Evolutionary conservation across 2,888 invertebrate species (phyloP), one percentile per base, ranked within the genome.

Genomic region (Dryadula phaetusa): DNA sequence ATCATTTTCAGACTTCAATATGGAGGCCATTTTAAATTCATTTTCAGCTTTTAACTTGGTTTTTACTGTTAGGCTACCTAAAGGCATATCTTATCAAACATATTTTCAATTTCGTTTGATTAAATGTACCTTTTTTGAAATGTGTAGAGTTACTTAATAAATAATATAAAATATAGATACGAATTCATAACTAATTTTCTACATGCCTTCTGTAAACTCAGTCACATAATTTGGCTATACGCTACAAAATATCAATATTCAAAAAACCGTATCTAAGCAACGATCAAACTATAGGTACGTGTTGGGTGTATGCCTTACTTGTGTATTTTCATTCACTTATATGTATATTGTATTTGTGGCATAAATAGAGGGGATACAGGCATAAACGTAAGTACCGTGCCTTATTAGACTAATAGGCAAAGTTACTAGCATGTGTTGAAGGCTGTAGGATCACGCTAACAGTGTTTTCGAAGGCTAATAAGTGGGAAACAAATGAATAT

Each of bases 181-280:
- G n/a, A n/a, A n/a, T n/a, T n/a, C n/a, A n/a, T n/a, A n/a, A n/a
- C n/a, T n/a, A n/a, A n/a, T n/a, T n/a, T n/a, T n/a, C 37, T 12
- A 12, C 12, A 37, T 32, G 12, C 37, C 37, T 7, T 42, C 7
- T 16, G 42, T 5, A 42, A 18, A 28, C 32, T 44, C 18, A 25
- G 60, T 32, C 32, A 56, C 20, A 54, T 32, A 25, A 44, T n/a
- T 16, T 10, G 49, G 32, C 46, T 16, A 49, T 32, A 25, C 8
- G 32, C 40, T 25, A 20, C 54, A 58, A 63, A 62, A 65, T 61
- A 70, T 70, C 68, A 64, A 68, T 70, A 70, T 54, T n/a, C 60
- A 60, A 70, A 47, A 68, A 61, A n/a, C 58, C n/a, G 70, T 70
- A 44, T 49, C 70, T 28, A 56, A 61, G 70, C 70, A 70, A 70